These are phyloP conservation scores for Dasypus novemcinctus DNA, from an alignment of 2,113 vertebrate species.

Conservation along the genomic window DNA sequence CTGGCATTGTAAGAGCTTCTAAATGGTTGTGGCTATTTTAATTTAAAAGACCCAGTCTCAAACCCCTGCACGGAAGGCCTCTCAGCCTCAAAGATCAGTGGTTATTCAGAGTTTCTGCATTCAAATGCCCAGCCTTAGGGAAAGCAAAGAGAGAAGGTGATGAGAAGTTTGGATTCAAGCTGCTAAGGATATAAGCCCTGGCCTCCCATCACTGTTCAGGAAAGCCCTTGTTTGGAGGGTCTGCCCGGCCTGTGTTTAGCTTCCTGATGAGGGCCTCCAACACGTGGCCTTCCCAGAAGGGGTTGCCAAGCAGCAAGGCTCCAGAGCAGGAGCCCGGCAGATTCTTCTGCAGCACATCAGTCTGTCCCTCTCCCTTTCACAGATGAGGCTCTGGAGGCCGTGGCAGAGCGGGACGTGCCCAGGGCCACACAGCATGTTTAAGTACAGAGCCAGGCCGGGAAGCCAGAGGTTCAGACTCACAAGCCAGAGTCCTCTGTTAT, in stretches of 20 bases:
- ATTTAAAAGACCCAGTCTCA: background rate
- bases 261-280: slow-evolving; percentile 9
- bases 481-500: too few relatives aligned
- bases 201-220: background rate
- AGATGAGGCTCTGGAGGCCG: background rate
- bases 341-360: background rate
- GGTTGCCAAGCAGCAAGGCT: slow-evolving; percentile 21
- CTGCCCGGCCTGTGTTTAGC: background rate
- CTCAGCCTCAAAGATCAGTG: background rate
- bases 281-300: background rate
- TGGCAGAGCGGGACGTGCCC: too few relatives aligned
- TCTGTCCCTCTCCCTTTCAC: background rate
- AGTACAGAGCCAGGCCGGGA: background rate
- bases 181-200: background rate
- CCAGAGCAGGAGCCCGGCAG: background rate
- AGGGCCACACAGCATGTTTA: background rate
- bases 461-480: background rate
- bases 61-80: background rate
- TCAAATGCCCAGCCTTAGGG: background rate
- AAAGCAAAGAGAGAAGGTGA: background rate
- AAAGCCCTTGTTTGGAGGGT: background rate
- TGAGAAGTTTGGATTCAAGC: background rate
- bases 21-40: background rate
- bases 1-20: background rate
- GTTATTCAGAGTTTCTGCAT: background rate